phyloP scores from a whole-genome alignment of 1,140 invertebrate species.

The Dendroctonus valens region DNA sequence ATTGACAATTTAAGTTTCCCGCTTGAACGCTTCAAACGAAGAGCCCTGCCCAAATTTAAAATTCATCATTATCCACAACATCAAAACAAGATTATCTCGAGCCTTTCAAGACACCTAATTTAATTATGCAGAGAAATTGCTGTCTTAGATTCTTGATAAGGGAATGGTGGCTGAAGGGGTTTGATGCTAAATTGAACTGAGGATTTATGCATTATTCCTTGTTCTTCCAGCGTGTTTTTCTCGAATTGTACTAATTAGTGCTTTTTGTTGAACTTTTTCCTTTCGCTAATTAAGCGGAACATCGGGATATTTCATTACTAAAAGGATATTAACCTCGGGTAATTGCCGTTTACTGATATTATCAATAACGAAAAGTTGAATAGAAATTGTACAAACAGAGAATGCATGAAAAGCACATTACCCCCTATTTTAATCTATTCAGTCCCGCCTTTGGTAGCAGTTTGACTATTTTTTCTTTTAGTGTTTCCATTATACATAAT shows the following conservation, averaged over 20 bases:
- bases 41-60: conserved; percentile 33
- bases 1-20: conserved; percentile 32
- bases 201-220: conserved; percentile 20
- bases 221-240: conserved; percentile 9
- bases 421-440: too few relatives aligned
- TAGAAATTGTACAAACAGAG: too few relatives aligned
- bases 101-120: conserved; percentile 36
- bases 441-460: too few relatives aligned
- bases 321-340: too few relatives aligned
- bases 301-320: too few relatives aligned
- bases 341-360: too few relatives aligned
- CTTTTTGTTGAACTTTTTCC: too few relatives aligned
- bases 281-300: too few relatives aligned
- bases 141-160: conserved; percentile 37
- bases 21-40: conserved; percentile 30
- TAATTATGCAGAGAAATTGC: conserved; percentile 36
- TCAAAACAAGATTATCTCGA: conserved; percentile 38
- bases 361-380: too few relatives aligned
- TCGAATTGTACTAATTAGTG: conserved; percentile 1
- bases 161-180: conserved; percentile 30
- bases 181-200: conserved; percentile 24
- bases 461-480: too few relatives aligned
- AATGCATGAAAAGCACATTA: too few relatives aligned
- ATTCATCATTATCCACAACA: conserved; percentile 37
- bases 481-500: too few relatives aligned